phyloP scores from a whole-genome alignment of 2,113 vertebrate genomes.

The Microcebus tavaratra region DNA sequence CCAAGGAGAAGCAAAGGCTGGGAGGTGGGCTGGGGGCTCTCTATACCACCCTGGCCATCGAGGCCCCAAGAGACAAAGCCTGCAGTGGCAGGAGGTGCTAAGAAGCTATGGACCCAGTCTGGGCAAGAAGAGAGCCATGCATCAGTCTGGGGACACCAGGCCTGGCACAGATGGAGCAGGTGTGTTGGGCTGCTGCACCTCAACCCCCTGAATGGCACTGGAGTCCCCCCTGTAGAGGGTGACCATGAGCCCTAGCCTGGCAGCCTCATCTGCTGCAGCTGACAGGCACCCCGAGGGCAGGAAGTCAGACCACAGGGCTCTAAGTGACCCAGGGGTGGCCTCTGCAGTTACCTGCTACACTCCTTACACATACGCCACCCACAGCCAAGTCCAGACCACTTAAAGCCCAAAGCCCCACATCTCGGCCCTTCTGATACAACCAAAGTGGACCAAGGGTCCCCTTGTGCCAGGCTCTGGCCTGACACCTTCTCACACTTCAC shows the following conservation, averaged over 20 bases:
- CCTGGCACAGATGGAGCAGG: neutral
- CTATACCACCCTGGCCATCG: neutral
- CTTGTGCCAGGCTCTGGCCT: rapidly evolving
- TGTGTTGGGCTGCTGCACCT: neutral
- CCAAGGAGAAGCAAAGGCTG: neutral
- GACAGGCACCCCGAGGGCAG: neutral
- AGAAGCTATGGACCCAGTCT: neutral
- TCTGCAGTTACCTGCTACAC: neutral
- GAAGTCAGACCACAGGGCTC: neutral
- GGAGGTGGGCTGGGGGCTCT: neutral
- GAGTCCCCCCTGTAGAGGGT: no score
- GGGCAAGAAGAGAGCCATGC: neutral
- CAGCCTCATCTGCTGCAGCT: neutral
- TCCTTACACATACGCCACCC: neutral
- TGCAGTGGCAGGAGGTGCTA: neutral
- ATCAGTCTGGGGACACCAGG: neutral
- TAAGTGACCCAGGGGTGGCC: neutral
- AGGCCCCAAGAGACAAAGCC: neutral
- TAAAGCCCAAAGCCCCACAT: neutral
- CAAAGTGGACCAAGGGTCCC: neutral
- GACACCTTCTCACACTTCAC: neutral
- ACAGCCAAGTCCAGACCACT: neutral
- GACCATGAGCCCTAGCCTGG: neutral
- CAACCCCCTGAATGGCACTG: neutral
- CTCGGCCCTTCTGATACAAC: neutral